Conservation (phyloP, 2,888 invertebrate species). For the Myathropa florea region DNA sequence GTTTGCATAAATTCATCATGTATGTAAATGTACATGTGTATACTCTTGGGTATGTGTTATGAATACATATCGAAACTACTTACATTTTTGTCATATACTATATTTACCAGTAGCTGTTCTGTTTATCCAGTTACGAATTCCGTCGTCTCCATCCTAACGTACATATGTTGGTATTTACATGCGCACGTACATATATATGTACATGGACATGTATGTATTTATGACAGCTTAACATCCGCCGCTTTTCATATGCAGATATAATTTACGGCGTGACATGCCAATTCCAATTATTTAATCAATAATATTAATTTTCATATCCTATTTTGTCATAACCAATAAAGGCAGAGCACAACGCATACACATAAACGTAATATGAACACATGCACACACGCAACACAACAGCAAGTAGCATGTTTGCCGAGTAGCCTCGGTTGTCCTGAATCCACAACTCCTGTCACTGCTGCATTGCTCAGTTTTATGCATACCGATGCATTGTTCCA, state of each 20-base stretch:
- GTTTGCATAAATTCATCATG: constrained; percentile 60
- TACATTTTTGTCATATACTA: constrained; percentile 11
- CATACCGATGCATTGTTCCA: constrained; percentile 69
- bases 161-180: not conserved
- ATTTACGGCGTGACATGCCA: constrained; percentile 78
- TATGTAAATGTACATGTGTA: no score
- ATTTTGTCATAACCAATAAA: constrained; percentile 81
- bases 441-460: constrained; percentile 39
- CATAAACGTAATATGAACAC: not conserved
- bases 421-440: not conserved
- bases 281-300: constrained; percentile 81
- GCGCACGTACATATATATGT: not conserved
- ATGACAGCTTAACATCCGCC: constrained; percentile 59
- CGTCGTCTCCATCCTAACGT: not conserved
- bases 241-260: constrained; percentile 73
- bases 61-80: constrained; percentile 21
- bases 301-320: constrained; percentile 81
- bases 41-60: not conserved
- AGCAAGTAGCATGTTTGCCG: constrained; percentile 9
- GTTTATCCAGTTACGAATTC: not conserved
- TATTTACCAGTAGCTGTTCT: not conserved
- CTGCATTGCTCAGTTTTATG: constrained; percentile 51
- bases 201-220: not conserved
- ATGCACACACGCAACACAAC: not conserved
- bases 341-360: constrained; percentile 75